Percentiles rank a stretch among this genome's conserved stretches.
Conservation (phyloP, 2,797 vertebrate species). For the Limosa lapponica region DNA sequence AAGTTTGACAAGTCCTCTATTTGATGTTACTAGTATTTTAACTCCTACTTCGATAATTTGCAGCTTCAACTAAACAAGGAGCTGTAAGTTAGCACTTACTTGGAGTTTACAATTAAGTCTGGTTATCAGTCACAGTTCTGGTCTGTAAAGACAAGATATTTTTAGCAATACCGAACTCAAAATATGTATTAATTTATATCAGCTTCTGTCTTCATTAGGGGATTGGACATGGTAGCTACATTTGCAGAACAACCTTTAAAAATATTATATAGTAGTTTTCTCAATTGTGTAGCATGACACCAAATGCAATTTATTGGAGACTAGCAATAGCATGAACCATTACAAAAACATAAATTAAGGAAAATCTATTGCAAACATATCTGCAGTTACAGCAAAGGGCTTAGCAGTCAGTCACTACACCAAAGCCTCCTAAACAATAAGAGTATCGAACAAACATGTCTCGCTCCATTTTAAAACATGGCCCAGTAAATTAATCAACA, state of each 20-base stretch:
- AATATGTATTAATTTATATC: neutral
- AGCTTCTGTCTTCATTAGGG: neutral
- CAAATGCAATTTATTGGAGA: neutral
- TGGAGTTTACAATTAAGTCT: neutral
- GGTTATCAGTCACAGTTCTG: neutral
- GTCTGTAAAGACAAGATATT: neutral
- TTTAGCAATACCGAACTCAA: neutral
- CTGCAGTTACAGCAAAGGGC: neutral
- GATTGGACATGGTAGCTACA: neutral
- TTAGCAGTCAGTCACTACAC: neutral
- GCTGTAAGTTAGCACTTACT: neutral
- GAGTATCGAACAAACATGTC: neutral
- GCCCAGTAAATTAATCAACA: neutral
- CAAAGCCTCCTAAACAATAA: neutral
- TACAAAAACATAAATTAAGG: neutral
- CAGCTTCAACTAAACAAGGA: neutral
- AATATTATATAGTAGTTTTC: neutral
- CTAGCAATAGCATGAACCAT: neutral
- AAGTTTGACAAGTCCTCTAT: neutral
- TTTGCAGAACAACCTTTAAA: neutral
- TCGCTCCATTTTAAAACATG: neutral
- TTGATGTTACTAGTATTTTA: neutral
- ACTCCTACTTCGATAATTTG: neutral
- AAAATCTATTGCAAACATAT: neutral
- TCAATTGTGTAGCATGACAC: neutral